Percentiles rank a stretch among this genome's conserved stretches.
Conservation (phyloP, 1,140 invertebrate species). For the Bombyx mandarina region DNA sequence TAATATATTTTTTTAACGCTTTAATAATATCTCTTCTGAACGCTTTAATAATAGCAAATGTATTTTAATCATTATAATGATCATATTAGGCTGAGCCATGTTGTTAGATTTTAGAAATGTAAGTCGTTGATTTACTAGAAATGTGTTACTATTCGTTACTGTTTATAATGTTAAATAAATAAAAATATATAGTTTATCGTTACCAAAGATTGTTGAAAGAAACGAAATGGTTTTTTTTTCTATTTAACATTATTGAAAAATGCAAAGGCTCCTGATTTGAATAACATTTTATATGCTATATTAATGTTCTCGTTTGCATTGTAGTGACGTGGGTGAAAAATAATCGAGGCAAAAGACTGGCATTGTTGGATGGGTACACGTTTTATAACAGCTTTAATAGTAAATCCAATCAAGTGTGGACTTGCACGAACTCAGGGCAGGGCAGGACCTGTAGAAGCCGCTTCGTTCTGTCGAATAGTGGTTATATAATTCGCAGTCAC, state of each 20-base stretch:
- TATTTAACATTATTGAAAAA: not conserved
- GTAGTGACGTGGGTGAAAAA: conserved; percentile 5
- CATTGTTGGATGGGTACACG: conserved; percentile 4
- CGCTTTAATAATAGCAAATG: too few species aligned
- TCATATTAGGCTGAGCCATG: too few species aligned
- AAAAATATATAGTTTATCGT: not conserved
- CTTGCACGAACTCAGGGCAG: not conserved
- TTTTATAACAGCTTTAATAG: conserved; percentile 1
- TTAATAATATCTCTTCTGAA: too few species aligned
- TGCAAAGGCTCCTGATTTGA: not conserved
- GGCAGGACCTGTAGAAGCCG: not conserved
- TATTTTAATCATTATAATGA: too few species aligned
- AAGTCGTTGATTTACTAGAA: too few species aligned
- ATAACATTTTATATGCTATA: too few species aligned
- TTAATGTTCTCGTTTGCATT: not conserved
- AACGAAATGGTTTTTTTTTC: not conserved
- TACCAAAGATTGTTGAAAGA: not conserved
- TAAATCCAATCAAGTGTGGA: not conserved
- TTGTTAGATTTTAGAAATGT: too few species aligned
- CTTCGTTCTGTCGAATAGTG: not conserved
- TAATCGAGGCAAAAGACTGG: conserved; percentile 1
- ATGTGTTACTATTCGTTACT: not conserved
- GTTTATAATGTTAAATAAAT: not conserved
- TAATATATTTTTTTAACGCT: too few species aligned
- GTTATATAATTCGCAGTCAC: not conserved